Evolutionary conservation across 2,797 vertebrate species (phyloP).

Genomic region (Knipowitschia caucasica): DNA sequence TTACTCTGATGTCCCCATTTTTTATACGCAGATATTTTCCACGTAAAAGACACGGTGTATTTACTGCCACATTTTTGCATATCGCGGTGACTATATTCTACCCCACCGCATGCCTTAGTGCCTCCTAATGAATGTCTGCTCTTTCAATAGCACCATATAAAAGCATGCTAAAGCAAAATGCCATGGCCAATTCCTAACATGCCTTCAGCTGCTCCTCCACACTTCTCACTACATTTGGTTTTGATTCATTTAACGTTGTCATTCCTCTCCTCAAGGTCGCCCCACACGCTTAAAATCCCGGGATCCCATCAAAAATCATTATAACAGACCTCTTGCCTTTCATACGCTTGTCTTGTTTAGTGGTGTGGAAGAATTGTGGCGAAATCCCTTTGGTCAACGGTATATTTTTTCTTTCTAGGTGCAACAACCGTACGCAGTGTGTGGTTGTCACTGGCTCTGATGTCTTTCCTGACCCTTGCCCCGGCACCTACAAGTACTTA

Average conservation of each 20-base stretch:
- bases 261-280: slow-evolving; percentile 60
- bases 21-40: slow-evolving; percentile 38
- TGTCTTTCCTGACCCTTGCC: slow-evolving; percentile 98
- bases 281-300: slow-evolving; percentile 48
- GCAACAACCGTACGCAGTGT: slow-evolving; percentile 99
- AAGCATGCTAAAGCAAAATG: slow-evolving; percentile 46
- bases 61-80: slow-evolving; percentile 25
- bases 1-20: slow-evolving; percentile 36
- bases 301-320: slow-evolving; percentile 53
- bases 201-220: slow-evolving; percentile 45
- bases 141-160: slow-evolving; percentile 59
- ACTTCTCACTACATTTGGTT: slow-evolving; percentile 36
- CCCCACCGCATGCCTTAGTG: slow-evolving; percentile 44
- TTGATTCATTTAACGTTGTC: slow-evolving; percentile 51
- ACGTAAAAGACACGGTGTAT: slow-evolving; percentile 23
- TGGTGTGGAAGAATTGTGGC: slow-evolving; percentile 62
- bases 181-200: slow-evolving; percentile 52
- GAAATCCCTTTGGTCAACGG: slow-evolving; percentile 64
- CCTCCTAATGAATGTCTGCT: slow-evolving; percentile 67
- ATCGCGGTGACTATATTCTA: slow-evolving; percentile 42
- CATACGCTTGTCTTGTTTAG: slow-evolving; percentile 56
- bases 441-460: slow-evolving; percentile 98
- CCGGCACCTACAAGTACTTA: slow-evolving; percentile 99
- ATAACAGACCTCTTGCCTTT: slow-evolving; percentile 36
- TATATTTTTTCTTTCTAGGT: slow-evolving; percentile 80